Evolutionary conservation across 2,888 invertebrate genomes (phyloP).

Genomic region (Darwinula stevensoni): DNA sequence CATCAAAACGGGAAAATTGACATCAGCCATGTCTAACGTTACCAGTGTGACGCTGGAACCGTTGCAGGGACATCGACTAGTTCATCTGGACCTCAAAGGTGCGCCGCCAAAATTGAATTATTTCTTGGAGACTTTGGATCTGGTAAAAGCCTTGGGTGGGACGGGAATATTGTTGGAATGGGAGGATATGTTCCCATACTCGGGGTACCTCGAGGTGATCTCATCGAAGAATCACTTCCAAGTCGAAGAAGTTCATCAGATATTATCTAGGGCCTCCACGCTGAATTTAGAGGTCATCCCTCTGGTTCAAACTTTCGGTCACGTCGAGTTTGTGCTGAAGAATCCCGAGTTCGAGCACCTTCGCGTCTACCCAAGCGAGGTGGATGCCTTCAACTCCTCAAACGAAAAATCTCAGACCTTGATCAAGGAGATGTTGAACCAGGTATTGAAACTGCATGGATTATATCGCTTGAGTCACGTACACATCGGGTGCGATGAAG

Average conservation of each 20-base stretch:
- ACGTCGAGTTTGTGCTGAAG: conserved; percentile 37
- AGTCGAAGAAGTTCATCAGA: conserved; percentile 9
- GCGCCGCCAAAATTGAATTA: conserved; percentile 39
- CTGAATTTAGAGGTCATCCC: conserved; percentile 24
- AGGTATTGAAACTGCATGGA: conserved; percentile 12
- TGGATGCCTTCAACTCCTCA: conserved; percentile 25
- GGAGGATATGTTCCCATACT: conserved; percentile 29
- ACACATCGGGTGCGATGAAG: conserved; percentile 45
- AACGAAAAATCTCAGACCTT: conserved; percentile 15
- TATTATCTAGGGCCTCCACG: conserved; percentile 12
- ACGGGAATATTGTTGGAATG: conserved; percentile 46
- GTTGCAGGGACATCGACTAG: no score
- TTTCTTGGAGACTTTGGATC: conserved; percentile 26
- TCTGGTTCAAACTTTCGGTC: conserved; percentile 22
- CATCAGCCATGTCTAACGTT: no score
- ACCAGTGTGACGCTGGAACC: no score
- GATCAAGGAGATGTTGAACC: conserved; percentile 14
- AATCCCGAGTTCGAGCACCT: conserved; percentile 30
- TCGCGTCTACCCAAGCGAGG: conserved; percentile 31
- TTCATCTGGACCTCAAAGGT: conserved; percentile 59
- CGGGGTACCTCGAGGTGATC: no score
- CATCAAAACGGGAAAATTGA: no score
- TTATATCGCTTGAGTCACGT: conserved; percentile 14
- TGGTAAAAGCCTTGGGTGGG: conserved; percentile 30
- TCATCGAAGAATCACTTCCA: conserved; percentile 18